Evolutionary conservation across 2,113 vertebrate genomes (phyloP).

Genomic region (Dasyurus viverrinus): DNA sequence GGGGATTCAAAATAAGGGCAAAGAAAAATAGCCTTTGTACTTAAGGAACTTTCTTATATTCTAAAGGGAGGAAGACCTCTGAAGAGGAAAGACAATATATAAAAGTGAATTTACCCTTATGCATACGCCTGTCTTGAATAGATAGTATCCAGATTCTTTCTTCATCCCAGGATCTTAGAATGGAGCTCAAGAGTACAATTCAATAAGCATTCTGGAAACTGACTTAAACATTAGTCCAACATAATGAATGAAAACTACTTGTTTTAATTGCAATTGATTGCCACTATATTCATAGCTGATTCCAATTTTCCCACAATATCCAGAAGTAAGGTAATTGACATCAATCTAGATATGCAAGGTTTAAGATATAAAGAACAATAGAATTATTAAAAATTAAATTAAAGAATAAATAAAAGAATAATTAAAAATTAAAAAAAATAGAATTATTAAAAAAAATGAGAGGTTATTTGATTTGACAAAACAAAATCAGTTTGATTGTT

Average conservation of each 20-base stretch:
- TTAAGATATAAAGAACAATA: not conserved
- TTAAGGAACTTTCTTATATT: not conserved
- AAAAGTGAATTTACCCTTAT: not conserved
- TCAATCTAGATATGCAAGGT: not conserved
- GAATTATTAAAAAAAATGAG: not conserved
- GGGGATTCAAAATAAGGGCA: not conserved
- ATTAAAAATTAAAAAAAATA: too few relatives aligned
- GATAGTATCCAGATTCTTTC: not conserved
- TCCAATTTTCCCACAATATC: not conserved
- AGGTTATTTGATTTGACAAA: not conserved
- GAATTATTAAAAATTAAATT: not conserved
- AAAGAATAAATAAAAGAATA: too few relatives aligned
- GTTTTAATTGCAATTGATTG: not conserved
- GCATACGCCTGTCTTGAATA: not conserved
- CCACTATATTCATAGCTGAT: not conserved
- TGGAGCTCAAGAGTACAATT: not conserved
- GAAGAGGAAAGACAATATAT: not conserved
- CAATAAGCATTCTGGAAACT: not conserved
- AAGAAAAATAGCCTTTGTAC: not conserved
- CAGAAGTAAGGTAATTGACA: not conserved
- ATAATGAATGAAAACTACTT: not conserved
- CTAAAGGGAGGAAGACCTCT: not conserved
- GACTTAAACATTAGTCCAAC: not conserved
- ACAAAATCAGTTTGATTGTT: too few relatives aligned
- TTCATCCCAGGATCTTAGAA: not conserved